A percentile compares a stretch with the other conserved stretches of the same genome.
Evolutionary conservation across 53 echinoderm and acorn worm species (phyloP).

Genomic region (Stichopus horrens): DNA sequence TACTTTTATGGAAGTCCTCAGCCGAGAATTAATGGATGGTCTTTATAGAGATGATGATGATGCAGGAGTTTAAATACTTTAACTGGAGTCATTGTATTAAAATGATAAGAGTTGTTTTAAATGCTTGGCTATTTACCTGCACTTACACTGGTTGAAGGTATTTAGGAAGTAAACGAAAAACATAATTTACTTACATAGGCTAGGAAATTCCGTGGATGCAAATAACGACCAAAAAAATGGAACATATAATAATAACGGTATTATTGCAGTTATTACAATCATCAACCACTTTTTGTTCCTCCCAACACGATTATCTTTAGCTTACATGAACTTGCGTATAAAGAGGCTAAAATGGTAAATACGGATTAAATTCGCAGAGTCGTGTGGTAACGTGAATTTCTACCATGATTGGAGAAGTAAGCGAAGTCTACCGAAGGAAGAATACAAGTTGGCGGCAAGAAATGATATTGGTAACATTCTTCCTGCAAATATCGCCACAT

Average conservation of each 20-base stretch:
- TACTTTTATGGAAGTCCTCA: slow-evolving; percentile 34
- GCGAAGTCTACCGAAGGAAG: too few relatives aligned
- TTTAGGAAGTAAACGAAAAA: slow-evolving; percentile 12
- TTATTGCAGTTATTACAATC: background rate
- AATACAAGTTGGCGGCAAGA: too few relatives aligned
- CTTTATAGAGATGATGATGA: background rate
- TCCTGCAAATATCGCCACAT: too few relatives aligned
- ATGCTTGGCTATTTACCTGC: slow-evolving; percentile 44
- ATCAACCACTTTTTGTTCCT: background rate
- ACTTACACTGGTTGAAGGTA: slow-evolving; percentile 29
- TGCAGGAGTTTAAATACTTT: slow-evolving; percentile 16
- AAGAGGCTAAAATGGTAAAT: too few relatives aligned
- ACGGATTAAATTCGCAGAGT: too few relatives aligned
- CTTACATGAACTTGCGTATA: too few relatives aligned
- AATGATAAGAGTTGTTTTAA: slow-evolving; percentile 27
- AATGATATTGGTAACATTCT: too few relatives aligned
- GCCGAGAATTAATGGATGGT: slow-evolving; percentile 34
- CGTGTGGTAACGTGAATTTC: too few relatives aligned
- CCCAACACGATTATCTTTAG: background rate
- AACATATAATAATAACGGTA: background rate
- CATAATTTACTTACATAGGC: slow-evolving; percentile 6
- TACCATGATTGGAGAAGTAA: too few relatives aligned
- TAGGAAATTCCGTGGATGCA: background rate
- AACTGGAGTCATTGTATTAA: background rate
- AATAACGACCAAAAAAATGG: background rate